A percentile compares a stretch with the other conserved stretches of the same genome.
Conservation (phyloP, 2,113 vertebrate genomes). For the Fregetta grallaria region DNA sequence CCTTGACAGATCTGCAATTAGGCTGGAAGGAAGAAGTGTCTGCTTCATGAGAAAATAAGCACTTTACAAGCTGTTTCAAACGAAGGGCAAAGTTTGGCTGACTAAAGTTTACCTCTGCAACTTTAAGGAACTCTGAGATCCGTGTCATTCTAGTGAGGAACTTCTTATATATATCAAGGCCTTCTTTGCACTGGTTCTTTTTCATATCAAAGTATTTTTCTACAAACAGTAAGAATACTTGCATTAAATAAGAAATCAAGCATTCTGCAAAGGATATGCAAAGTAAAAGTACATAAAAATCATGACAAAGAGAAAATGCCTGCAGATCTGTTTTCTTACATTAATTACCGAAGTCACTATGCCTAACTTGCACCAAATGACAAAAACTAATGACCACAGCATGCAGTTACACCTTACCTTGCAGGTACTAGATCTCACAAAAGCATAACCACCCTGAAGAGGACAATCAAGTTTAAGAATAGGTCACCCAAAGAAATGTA, state of each 20-base stretch:
- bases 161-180: conserved; percentile 98
- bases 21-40: background rate
- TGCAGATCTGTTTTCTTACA: background rate
- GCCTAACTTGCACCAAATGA: background rate
- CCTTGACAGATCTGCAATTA: background rate
- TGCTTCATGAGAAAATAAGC: background rate
- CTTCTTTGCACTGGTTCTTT: conserved; percentile 98
- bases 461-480: background rate
- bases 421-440: background rate
- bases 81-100: background rate
- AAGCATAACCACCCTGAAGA: background rate
- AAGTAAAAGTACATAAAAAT: background rate
- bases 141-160: conserved; percentile 98
- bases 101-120: conserved; percentile 88
- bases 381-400: background rate
- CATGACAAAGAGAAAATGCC: background rate
- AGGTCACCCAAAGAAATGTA: background rate
- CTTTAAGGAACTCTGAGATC: conserved; percentile 98
- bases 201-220: conserved; percentile 99
- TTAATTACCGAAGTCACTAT: background rate
- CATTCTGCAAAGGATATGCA: background rate
- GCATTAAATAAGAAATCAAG: background rate
- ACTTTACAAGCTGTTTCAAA: background rate
- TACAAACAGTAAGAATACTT: conserved; percentile 50
- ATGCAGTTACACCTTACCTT: background rate